Evolutionary conservation across 2,888 invertebrate genomes (phyloP).

Genomic region (Limnephilus lunatus): DNA sequence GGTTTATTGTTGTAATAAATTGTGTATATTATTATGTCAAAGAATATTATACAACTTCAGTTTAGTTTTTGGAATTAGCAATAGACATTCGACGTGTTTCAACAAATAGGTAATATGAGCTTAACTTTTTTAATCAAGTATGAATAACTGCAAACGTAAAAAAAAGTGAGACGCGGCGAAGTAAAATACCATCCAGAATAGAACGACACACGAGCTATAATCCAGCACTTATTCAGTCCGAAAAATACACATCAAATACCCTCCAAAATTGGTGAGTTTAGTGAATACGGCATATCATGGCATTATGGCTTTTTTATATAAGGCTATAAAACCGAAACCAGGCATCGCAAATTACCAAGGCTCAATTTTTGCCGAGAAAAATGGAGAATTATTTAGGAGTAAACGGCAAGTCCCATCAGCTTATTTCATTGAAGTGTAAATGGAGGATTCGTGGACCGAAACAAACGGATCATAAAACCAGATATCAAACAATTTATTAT

Average conservation of each 20-base stretch:
- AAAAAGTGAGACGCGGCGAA: neutral
- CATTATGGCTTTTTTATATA: constrained; percentile 44
- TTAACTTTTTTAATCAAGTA: neutral
- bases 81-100: too few species aligned
- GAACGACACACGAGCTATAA: neutral
- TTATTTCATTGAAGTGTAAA: constrained; percentile 13
- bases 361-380: constrained; percentile 35
- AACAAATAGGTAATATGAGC: too few species aligned
- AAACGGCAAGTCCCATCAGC: constrained; percentile 24
- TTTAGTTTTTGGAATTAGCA: too few species aligned
- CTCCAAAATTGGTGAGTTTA: constrained; percentile 10
- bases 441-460: constrained; percentile 18
- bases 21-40: too few species aligned
- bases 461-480: constrained; percentile 32
- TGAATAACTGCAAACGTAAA: neutral
- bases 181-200: neutral
- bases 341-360: constrained; percentile 43
- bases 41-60: too few species aligned
- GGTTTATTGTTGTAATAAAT: too few species aligned
- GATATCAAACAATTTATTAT: constrained; percentile 44
- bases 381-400: constrained; percentile 35
- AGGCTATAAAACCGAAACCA: constrained; percentile 41
- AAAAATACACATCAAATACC: constrained; percentile 10
- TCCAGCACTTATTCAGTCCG: neutral
- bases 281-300: constrained; percentile 42